These are phyloP conservation scores for Hoplostethus atlanticus DNA, from an alignment of 2,797 vertebrate species.

Conservation along the genomic window DNA sequence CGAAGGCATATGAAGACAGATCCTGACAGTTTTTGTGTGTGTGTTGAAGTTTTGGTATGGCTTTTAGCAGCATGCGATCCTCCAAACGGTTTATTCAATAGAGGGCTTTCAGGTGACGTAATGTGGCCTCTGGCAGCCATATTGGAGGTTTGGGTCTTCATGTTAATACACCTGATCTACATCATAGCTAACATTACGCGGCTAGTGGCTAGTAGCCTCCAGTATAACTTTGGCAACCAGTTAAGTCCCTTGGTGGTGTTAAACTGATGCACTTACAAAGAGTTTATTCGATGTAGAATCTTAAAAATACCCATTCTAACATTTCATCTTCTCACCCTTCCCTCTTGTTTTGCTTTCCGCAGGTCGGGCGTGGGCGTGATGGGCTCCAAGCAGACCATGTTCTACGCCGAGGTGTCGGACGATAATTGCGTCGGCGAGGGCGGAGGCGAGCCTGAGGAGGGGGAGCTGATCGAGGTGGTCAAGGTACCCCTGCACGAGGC, in stretches of 20 bases:
- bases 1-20: neutral
- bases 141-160: too few relatives aligned
- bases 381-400: conserved; percentile 92
- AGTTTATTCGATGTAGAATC: neutral
- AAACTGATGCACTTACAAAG: too few relatives aligned
- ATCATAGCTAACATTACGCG: too few relatives aligned
- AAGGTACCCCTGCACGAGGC: conserved; percentile 91
- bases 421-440: conserved; percentile 88
- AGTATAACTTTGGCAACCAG: too few relatives aligned
- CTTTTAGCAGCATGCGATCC: too few relatives aligned
- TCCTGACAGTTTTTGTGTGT: neutral
- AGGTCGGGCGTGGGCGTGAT: conserved; percentile 94
- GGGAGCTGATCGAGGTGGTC: conserved; percentile 93
- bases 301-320: neutral
- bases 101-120: too few relatives aligned
- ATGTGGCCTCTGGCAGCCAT: too few relatives aligned
- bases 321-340: neutral
- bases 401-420: conserved; percentile 94
- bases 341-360: conserved; percentile 3
- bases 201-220: too few relatives aligned
- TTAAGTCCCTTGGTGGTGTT: too few relatives aligned
- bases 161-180: too few relatives aligned
- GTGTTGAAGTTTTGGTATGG: too few relatives aligned
- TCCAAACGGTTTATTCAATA: too few relatives aligned
- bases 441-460: conserved; percentile 89